Evolutionary conservation across 37 sponge, comb jelly and placozoan genomes (phyloP), one percentile per base, ranked within the genome.

Genomic region (Spongilla lacustris): DNA sequence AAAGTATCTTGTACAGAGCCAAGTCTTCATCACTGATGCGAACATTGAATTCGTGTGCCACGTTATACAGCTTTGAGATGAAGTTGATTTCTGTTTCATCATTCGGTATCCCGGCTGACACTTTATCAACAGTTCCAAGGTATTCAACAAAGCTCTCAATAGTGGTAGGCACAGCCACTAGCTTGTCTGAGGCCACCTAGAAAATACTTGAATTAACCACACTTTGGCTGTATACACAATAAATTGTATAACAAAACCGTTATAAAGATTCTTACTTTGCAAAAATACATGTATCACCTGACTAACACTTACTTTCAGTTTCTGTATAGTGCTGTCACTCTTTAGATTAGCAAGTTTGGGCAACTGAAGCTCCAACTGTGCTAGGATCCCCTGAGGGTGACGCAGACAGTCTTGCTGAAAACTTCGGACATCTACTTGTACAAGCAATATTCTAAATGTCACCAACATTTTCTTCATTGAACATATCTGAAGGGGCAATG

Each of bases 11-110:
- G 82, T 88, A 88, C 28, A 88, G 68, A 24, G 92, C 92, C 49
- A 76, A 67, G 29, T 92, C 85, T 75, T 88, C 85, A 10, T 81
- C 88, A 9, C 73, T 50, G 22, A 92, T 58, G 10, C 36, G 49
- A 0, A 92, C 86, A 34, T 88, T 82, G 68, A 92, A 92, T 69
- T 92, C 77, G 48, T 88, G 84, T 12, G 89, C 89, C 72, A 88
- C 85, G 77, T 69, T 84, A 73, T 85, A 88, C 70, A 92, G 78
- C 77, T 88, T 80, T 25, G 89, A 81, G 31, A 88, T 77, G 30
- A 48, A 74, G 8, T 37, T 71, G 13, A 88, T 66, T 68, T 79
- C 78, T 71, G 67, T 75, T 73, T 92, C 89, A 37, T 85, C 68
- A 22, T 28, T 29, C 21, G 89, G 85, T 21, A 92, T 71, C n/a